Base-by-base conservation (phyloP, 2,113 vertebrate genomes). In the Jaculus jaculus region DNA sequence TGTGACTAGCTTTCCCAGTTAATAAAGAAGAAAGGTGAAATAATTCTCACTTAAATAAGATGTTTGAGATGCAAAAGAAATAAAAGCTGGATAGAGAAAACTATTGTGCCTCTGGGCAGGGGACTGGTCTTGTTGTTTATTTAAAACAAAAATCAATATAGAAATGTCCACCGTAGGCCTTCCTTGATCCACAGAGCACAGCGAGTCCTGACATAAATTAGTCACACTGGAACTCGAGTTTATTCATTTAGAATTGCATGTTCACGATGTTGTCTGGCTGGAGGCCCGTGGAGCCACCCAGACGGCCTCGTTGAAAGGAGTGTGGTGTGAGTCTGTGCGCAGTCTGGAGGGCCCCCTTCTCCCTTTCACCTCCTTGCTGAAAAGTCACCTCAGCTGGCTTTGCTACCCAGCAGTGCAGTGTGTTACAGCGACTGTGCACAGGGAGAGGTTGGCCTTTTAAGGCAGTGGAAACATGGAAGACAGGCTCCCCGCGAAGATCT, bases 131-230 rank as follows among this genome's bases (percentile, higher is more conserved):
- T 72, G 72, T 75, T 92, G n/a, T 88, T 85, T 92, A 51, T 84
- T 94, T 96, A 86, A 93, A 58, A 26, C 20, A 68, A 10, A 84
- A 80, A 80, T 92, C 86, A 79, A 93, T 37, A 92, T 1, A 80
- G 42, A 95, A 77, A 60, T 34, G 26, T 17, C 26, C 15, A 72
- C 58, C 24, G 69, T 28, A n/a, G n/a, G n/a, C n/a, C n/a, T n/a
- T n/a, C n/a, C n/a, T n/a, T n/a, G n/a, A n/a, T n/a, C n/a, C n/a
- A 26, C 68, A 66, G 66, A 94, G 80, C 77, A 30, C 92, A 96
- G 66, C 17, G n/a, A 87, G 51, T 72, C 30, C 28, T 61, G 63
- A 81, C 12, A 39, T 47, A 68, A 78, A 61, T 51, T 69, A 54
- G 8, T 84, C 42, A 69, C 37, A 66, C 2, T 80, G 39, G 77